Evolutionary conservation across 1,140 invertebrate species (phyloP).

Genomic region (Drosophila biarmipes): DNA sequence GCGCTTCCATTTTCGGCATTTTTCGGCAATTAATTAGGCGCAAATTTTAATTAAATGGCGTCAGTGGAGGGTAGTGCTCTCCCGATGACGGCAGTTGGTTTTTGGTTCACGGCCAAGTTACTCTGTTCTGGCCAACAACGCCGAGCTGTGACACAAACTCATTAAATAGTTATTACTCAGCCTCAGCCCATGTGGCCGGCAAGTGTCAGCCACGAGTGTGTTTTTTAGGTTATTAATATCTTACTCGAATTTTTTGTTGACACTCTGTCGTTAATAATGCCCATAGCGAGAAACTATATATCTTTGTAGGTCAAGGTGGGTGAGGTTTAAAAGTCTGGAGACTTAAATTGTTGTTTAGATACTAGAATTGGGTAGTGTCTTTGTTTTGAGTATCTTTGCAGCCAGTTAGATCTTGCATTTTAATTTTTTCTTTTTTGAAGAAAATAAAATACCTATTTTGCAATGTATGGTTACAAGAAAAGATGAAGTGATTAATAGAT

Average conservation of each 20-base stretch:
- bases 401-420: no score
- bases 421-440: no score
- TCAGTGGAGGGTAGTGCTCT: slow-evolving; percentile 42
- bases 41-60: slow-evolving; percentile 78
- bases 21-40: slow-evolving; percentile 75
- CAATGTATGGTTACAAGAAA: no score
- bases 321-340: neutral
- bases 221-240: slow-evolving; percentile 70
- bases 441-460: no score
- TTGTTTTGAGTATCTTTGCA: no score
- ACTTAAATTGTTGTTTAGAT: no score
- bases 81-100: slow-evolving; percentile 49
- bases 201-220: slow-evolving; percentile 55
- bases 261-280: slow-evolving; percentile 43
- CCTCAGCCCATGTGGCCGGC: slow-evolving; percentile 38
- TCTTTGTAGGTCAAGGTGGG: slow-evolving; percentile 21
- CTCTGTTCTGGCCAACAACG: slow-evolving; percentile 15
- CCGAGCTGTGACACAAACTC: slow-evolving; percentile 50
- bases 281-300: neutral
- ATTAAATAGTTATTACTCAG: slow-evolving; percentile 80
- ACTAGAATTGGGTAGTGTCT: no score
- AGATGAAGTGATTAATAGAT: no score
- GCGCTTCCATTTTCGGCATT: slow-evolving; percentile 42
- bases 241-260: slow-evolving; percentile 33
- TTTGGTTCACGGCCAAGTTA: slow-evolving; percentile 57